A percentile compares a stretch with the other conserved stretches of the same genome.
phyloP scores from a whole-genome alignment of 2,113 vertebrate genomes.

The Elanoides forficatus region DNA sequence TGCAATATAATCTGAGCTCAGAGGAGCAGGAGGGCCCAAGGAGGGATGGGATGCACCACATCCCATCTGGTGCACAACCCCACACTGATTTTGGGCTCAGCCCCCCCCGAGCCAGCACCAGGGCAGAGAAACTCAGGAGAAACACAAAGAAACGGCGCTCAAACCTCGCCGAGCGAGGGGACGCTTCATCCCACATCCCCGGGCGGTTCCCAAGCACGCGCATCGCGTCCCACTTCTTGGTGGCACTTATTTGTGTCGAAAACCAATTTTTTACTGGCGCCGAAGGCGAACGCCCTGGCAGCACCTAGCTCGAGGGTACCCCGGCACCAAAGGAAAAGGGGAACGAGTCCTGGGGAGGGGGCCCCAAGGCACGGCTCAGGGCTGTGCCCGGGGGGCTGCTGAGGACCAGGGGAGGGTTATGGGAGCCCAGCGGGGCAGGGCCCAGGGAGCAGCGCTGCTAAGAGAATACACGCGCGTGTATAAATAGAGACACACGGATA shows the following conservation, averaged over 20 bases:
- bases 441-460: background rate
- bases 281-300: accelerated
- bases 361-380: accelerated
- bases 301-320: accelerated
- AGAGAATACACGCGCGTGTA: accelerated
- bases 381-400: background rate
- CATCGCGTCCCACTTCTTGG: accelerated
- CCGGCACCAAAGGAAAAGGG: accelerated
- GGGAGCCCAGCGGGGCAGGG: accelerated
- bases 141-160: accelerated
- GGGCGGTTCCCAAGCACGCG: accelerated
- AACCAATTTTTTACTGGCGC: accelerated
- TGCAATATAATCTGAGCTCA: accelerated
- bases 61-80: background rate
- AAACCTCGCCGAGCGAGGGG: accelerated
- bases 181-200: background rate
- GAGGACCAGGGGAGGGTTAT: accelerated
- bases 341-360: accelerated
- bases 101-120: no score
- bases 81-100: accelerated
- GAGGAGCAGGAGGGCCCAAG: background rate
- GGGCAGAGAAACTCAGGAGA: background rate
- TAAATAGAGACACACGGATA: accelerated
- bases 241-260: accelerated
- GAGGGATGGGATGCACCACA: accelerated